phyloP scores from a whole-genome alignment of 2,113 vertebrate species.

The Egretta garzetta region DNA sequence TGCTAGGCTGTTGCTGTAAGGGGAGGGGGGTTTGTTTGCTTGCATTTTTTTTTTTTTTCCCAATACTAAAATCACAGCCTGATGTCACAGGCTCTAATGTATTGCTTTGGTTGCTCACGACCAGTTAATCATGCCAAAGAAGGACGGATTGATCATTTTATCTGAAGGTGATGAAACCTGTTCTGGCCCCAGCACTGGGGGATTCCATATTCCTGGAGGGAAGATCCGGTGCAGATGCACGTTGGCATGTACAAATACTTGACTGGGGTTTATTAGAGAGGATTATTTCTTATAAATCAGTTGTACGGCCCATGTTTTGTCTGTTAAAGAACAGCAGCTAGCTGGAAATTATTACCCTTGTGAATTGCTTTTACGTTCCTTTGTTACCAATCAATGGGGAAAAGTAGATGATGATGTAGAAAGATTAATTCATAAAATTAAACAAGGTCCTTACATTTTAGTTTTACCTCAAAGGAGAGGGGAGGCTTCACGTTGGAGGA shows the following conservation, averaged over 20 bases:
- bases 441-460: background rate
- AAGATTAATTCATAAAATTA: background rate
- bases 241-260: background rate
- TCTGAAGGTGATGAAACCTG: background rate
- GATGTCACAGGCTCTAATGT: background rate
- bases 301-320: background rate
- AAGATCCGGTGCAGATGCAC: background rate
- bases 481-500: background rate
- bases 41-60: too few relatives aligned
- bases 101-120: background rate
- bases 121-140: background rate
- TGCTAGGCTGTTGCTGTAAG: background rate
- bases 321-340: background rate
- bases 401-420: background rate
- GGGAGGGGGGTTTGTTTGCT: background rate
- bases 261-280: background rate
- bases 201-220: background rate
- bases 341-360: background rate
- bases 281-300: background rate
- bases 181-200: fast-evolving
- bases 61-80: background rate
- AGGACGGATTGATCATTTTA: background rate
- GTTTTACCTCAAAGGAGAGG: too few relatives aligned
- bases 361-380: background rate
- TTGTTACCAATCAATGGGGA: background rate